phyloP scores from a whole-genome alignment of 2,888 invertebrate species.

The Eupeodes latifasciatus region DNA sequence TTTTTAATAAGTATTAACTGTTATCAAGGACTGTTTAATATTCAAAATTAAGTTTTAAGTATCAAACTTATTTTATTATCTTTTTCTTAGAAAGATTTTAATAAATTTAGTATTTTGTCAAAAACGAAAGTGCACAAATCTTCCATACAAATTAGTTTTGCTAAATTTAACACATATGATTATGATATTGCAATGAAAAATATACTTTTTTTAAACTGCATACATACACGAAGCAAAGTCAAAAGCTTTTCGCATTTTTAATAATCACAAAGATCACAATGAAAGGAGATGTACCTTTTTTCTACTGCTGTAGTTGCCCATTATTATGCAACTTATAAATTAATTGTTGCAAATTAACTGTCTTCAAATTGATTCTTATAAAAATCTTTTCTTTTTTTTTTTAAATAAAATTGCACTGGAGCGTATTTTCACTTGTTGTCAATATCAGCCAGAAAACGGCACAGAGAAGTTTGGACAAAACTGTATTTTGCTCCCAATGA shows the following conservation, averaged over 20 bases:
- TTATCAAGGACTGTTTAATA: too few relatives aligned
- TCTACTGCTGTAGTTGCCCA: constrained; percentile 62
- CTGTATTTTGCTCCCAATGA: constrained; percentile 55
- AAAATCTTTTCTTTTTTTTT: background rate
- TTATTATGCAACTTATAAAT: constrained; percentile 39
- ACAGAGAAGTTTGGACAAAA: constrained; percentile 55
- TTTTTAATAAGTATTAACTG: too few relatives aligned
- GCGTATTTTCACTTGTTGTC: constrained; percentile 64
- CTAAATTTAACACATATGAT: too few relatives aligned
- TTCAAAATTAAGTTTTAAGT: too few relatives aligned
- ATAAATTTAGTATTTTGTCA: too few relatives aligned
- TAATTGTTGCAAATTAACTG: background rate
- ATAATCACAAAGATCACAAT: background rate
- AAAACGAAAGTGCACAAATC: too few relatives aligned
- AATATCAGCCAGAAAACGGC: constrained; percentile 55
- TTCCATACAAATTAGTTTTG: too few relatives aligned
- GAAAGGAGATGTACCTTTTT: constrained; percentile 42
- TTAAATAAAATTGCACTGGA: constrained; percentile 52
- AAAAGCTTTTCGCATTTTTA: background rate
- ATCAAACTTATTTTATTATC: too few relatives aligned
- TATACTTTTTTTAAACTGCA: too few relatives aligned
- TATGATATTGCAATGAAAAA: too few relatives aligned
- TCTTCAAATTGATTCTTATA: background rate
- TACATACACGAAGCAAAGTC: too few relatives aligned
- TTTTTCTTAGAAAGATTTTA: too few relatives aligned